These are phyloP conservation scores for Papilio gigon DNA, from an alignment of 2,888 invertebrate genomes.

Conservation along the genomic window DNA sequence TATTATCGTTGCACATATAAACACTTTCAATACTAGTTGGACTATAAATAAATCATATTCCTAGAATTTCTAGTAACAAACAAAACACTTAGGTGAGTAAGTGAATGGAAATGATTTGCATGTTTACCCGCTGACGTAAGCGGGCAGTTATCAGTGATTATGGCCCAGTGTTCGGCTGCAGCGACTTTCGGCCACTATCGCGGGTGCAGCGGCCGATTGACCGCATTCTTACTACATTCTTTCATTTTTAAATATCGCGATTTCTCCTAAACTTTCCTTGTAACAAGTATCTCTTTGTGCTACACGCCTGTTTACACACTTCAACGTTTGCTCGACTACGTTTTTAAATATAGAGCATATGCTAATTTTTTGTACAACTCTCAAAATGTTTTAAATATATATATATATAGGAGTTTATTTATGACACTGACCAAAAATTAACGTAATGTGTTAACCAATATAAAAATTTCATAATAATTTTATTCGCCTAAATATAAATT, in stretches of 20 bases:
- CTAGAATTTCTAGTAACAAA: slow-evolving; percentile 22
- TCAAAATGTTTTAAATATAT: no score
- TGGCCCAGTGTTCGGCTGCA: slow-evolving; percentile 16
- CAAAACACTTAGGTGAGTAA: slow-evolving; percentile 34
- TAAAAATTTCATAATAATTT: no score
- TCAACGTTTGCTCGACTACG: not conserved
- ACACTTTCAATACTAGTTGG: not conserved
- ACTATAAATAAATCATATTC: slow-evolving; percentile 21
- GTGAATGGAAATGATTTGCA: slow-evolving; percentile 29
- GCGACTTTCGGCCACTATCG: slow-evolving; percentile 31
- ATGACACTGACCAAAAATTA: no score
- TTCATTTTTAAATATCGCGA: slow-evolving; percentile 8
- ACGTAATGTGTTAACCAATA: no score
- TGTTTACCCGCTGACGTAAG: slow-evolving; percentile 30
- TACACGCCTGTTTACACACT: not conserved
- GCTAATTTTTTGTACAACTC: no score
- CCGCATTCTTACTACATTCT: slow-evolving; percentile 28
- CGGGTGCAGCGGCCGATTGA: slow-evolving; percentile 28
- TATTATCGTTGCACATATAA: slow-evolving; percentile 3
- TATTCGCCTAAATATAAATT: not conserved
- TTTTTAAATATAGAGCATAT: not conserved
- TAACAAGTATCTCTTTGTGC: not conserved
- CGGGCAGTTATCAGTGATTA: slow-evolving; percentile 34
- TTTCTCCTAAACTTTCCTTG: slow-evolving; percentile 6
- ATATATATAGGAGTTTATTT: no score